Conservation (phyloP, 2,888 invertebrate species). For the Cheilosia vulpina region DNA sequence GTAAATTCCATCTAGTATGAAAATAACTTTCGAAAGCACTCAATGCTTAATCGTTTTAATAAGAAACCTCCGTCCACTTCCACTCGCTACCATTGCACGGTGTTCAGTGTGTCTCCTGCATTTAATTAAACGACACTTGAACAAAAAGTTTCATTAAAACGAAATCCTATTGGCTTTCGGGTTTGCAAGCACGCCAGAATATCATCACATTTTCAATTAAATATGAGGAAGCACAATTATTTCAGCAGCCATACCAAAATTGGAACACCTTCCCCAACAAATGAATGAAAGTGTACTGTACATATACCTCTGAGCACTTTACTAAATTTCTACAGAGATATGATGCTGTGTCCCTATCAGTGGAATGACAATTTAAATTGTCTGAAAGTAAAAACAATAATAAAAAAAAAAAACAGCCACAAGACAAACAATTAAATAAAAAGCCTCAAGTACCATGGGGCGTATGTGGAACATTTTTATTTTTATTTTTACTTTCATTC, state of each 20-base stretch:
- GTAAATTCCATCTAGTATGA: no score
- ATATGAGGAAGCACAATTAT: conserved; percentile 29
- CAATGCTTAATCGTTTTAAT: no score
- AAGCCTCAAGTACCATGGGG: conserved; percentile 24
- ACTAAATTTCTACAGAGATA: conserved; percentile 10
- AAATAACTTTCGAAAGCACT: no score
- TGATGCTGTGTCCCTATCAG: neutral
- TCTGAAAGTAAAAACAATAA: conserved; percentile 15
- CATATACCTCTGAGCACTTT: conserved; percentile 45
- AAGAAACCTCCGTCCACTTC: neutral
- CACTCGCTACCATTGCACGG: neutral
- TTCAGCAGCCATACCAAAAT: conserved; percentile 38
- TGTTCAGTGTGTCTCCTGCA: neutral
- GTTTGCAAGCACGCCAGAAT: neutral
- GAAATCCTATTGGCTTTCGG: neutral
- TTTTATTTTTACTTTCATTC: conserved; percentile 20
- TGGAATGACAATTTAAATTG: neutral
- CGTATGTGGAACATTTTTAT: conserved; percentile 60
- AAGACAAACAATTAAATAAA: conserved; percentile 51
- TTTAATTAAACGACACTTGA: neutral
- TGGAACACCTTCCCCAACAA: conserved; percentile 30
- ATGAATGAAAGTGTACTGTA: conserved; percentile 12
- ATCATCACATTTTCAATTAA: conserved; percentile 41
- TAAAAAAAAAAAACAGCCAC: neutral
- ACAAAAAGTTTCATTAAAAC: neutral